Conservation (phyloP, 1,140 invertebrate genomes). For the Diabrotica virgifera region DNA sequence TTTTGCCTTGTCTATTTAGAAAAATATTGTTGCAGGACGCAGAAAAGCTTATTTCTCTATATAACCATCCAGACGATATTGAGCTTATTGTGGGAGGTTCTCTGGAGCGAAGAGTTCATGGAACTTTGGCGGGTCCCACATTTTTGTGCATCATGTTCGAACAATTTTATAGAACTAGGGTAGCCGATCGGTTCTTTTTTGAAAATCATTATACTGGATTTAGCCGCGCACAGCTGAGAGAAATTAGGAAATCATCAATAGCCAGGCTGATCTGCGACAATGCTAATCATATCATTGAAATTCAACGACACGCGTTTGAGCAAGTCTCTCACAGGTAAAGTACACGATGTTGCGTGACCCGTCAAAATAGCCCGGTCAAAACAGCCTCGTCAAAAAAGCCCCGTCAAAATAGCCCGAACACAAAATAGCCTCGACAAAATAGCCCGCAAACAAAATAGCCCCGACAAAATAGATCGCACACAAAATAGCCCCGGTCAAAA, state of each 20-base stretch:
- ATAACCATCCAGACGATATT: conserved; percentile 76
- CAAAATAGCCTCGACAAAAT: too few species aligned
- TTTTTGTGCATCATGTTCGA: conserved; percentile 87
- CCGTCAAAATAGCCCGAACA: too few species aligned
- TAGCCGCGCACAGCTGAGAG: conserved; percentile 48
- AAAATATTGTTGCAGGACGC: conserved; percentile 57
- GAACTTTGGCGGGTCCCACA: conserved; percentile 82
- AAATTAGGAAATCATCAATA: conserved; percentile 80
- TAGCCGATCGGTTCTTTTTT: conserved; percentile 82
- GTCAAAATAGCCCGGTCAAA: too few species aligned
- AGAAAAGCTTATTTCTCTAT: conserved; percentile 60
- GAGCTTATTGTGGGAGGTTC: conserved; percentile 85
- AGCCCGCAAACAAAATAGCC: too few species aligned
- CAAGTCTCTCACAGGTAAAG: conserved; percentile 58
- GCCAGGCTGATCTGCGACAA: conserved; percentile 87
- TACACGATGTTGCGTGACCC: too few species aligned
- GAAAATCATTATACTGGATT: conserved; percentile 64
- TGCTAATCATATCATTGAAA: conserved; percentile 65
- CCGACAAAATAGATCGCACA: too few species aligned
- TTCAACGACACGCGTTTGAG: conserved; percentile 69
- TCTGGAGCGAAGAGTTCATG: conserved; percentile 72
- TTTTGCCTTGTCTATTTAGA: too few species aligned
- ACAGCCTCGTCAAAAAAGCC: too few species aligned
- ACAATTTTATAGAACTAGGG: conserved; percentile 82
- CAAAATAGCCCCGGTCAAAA: too few species aligned